Evolutionary conservation across 2,888 invertebrate species (phyloP).

Genomic region (Leptinotarsa tumamoca): DNA sequence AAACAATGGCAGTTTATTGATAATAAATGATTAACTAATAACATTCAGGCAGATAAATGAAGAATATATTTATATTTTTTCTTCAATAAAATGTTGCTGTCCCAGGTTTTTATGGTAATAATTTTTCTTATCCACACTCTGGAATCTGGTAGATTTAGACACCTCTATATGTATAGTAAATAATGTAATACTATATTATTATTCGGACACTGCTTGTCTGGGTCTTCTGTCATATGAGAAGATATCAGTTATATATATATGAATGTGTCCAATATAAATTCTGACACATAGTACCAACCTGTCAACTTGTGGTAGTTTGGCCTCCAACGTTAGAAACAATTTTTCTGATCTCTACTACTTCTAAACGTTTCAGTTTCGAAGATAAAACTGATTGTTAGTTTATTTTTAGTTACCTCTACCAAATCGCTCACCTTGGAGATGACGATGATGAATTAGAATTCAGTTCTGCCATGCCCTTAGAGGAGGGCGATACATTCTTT

Average conservation of each 20-base stretch:
- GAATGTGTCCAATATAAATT: constrained; percentile 33
- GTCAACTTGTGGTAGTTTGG: constrained; percentile 44
- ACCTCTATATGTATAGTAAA: not conserved
- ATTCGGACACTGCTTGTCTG: constrained; percentile 18
- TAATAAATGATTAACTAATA: too few species aligned
- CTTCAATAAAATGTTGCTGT: too few species aligned
- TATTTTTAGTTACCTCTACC: constrained; percentile 86
- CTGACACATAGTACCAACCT: constrained; percentile 46
- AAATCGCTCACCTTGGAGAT: constrained; percentile 99
- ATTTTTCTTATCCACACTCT: too few species aligned
- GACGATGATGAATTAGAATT: constrained; percentile 99
- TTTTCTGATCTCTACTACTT: not conserved
- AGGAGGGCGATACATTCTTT: constrained; percentile 99
- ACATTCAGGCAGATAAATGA: too few species aligned
- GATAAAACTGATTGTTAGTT: not conserved
- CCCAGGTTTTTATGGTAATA: too few species aligned
- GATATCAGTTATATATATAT: constrained; percentile 11
- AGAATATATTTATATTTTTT: too few species aligned
- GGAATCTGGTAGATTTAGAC: too few species aligned
- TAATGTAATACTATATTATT: not conserved
- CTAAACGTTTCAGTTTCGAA: too few species aligned
- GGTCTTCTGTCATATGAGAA: not conserved
- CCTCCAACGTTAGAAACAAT: constrained; percentile 43
- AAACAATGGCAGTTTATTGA: too few species aligned
- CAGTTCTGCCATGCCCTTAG: constrained; percentile 96